These are phyloP conservation scores for Pogona vitticeps DNA, from an alignment of 2,113 vertebrate genomes.

Conservation along the genomic window DNA sequence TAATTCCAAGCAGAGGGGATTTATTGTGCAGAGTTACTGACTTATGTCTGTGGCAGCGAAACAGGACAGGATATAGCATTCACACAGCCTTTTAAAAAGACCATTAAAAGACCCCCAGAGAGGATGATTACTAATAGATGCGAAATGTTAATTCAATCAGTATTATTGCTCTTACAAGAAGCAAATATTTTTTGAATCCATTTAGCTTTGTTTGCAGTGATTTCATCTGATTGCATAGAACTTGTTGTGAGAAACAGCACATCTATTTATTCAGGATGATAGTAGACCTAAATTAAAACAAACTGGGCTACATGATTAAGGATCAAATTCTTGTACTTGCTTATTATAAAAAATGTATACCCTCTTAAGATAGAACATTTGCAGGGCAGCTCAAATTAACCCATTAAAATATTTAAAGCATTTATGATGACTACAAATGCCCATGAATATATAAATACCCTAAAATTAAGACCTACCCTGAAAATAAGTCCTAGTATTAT, in stretches of 20 bases:
- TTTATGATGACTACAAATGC: background rate
- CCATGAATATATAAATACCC: background rate
- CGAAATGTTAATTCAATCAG: background rate
- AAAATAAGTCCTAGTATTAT: too few species aligned
- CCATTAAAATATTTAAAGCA: background rate
- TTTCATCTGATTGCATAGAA: fast-evolving
- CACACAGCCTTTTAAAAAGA: background rate
- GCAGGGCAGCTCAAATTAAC: too few species aligned
- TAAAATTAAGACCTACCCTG: too few species aligned
- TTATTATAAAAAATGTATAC: background rate
- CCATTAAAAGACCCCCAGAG: background rate
- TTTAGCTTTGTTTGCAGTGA: background rate
- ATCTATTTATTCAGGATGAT: background rate
- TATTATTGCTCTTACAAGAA: background rate
- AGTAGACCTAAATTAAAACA: background rate
- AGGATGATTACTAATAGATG: background rate
- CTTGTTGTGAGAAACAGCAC: fast-evolving
- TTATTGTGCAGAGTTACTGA: conserved; percentile 28
- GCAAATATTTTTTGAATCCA: background rate
- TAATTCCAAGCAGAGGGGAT: conserved; percentile 63
- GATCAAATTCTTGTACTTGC: background rate
- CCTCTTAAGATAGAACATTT: too few species aligned
- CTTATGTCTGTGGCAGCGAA: conserved; percentile 20
- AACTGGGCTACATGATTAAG: too few species aligned
- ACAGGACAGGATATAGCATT: background rate